Conservation (phyloP, 2,888 invertebrate genomes). For the Ptychoptera contaminata region DNA sequence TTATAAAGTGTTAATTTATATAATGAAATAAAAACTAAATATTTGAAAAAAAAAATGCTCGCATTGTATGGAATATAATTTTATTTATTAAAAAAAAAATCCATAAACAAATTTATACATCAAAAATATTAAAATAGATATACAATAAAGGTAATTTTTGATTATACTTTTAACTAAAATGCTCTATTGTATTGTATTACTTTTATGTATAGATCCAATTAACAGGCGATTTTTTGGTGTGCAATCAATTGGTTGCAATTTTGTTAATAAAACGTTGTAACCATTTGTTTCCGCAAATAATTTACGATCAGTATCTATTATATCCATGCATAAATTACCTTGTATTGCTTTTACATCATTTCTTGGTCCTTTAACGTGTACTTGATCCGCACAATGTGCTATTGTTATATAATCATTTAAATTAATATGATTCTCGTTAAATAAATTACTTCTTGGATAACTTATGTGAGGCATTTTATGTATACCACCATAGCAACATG, state of each 20-base stretch:
- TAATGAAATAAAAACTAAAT: too few relatives aligned
- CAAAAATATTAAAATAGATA: too few relatives aligned
- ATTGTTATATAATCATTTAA: slow-evolving; percentile 58
- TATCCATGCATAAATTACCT: slow-evolving; percentile 74
- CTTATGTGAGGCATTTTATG: slow-evolving; percentile 61
- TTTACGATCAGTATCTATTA: slow-evolving; percentile 75
- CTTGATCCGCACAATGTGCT: slow-evolving; percentile 86
- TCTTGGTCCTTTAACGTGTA: slow-evolving; percentile 34
- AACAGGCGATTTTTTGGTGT: slow-evolving; percentile 66
- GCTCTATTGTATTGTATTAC: too few relatives aligned
- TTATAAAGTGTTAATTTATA: too few relatives aligned
- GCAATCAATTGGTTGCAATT: slow-evolving; percentile 64
- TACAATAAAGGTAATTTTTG: too few relatives aligned
- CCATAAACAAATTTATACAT: too few relatives aligned
- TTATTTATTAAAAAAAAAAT: too few relatives aligned
- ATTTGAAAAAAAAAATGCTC: too few relatives aligned
- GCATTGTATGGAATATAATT: too few relatives aligned
- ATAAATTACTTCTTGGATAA: slow-evolving; percentile 66
- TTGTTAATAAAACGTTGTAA: slow-evolving; percentile 59
- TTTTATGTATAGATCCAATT: slow-evolving; percentile 16
- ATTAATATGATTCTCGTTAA: slow-evolving; percentile 23
- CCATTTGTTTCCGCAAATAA: slow-evolving; percentile 56
- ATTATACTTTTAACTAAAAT: too few relatives aligned
- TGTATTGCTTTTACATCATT: slow-evolving; percentile 38
- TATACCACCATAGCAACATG: slow-evolving; percentile 87